Evolutionary conservation across 2,113 vertebrate genomes (phyloP), one percentile per base, ranked within the genome.

Genomic region (Pterocles orientalis): DNA sequence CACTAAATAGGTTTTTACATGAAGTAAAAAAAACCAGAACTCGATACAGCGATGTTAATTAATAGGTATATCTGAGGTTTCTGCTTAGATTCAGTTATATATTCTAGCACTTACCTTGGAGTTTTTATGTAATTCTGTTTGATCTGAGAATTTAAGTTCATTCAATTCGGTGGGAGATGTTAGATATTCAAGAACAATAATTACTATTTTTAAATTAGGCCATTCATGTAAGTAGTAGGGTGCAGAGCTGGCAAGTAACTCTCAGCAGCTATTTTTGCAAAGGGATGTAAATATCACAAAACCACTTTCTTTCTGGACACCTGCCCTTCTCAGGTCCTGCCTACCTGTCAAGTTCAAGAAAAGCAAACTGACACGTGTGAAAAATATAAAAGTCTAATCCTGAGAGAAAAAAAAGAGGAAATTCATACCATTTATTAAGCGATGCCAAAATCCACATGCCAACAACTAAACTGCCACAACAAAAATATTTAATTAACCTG

Each of bases 41-140:
- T 88, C 79, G 43, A 25, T 34, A 88, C 13, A 78, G 45, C 26
- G 26, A 39, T 68, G 57, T 56, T 90, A 89, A 94, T 95, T 93
- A 80, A 61, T n/a, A 69, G 15, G 10, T 53, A 36, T 72, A 56
- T 33, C 51, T 86, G 56, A 65, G 12, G 34, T 56, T 93, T 83
- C 93, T 95, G 18, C 76, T 88, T 68, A 64, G 68, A 70, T 81
- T 93, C 36, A 53, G 43, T 93, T 93, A 71, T 18, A 54, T 68
- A 81, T 83, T 77, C 79, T 56, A 81, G 51, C 53, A 17, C 73
- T 93, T 93, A 94, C 82, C 76, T 96, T 83, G 71, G 79, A 90
- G 64, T 96, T 96, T 88, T 94, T 96, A 64, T 84, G 54, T 56
- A 90, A 94, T 93, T 96, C 90, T 91, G 72, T 96, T 97, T 95